Evolutionary conservation across 2,888 invertebrate genomes (phyloP).

Genomic region (Palloptera scutellata): DNA sequence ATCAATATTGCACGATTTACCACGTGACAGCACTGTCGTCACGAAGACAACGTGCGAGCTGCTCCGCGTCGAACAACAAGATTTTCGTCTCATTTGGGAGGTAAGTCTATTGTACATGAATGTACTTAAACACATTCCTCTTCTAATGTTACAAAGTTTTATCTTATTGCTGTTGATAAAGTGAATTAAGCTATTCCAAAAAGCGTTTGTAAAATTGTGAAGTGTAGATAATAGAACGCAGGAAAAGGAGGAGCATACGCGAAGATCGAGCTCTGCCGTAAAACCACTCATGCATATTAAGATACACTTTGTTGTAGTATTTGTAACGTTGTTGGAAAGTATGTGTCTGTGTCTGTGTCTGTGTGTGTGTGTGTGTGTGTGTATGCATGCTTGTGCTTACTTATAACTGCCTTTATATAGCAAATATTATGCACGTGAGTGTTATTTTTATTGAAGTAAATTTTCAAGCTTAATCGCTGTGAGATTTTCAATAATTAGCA

Average conservation of each 20-base stretch:
- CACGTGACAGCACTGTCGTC: conserved; percentile 75
- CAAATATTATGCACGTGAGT: background rate
- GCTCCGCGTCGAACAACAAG: conserved; percentile 77
- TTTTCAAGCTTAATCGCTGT: no score
- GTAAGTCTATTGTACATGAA: conserved; percentile 64
- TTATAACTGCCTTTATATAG: background rate
- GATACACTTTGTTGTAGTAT: no score
- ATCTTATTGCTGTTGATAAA: background rate
- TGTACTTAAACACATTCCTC: no score
- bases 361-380: background rate
- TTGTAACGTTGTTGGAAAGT: no score
- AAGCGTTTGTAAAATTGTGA: no score
- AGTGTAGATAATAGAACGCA: no score
- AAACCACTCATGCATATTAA: no score
- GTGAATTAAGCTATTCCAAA: no score
- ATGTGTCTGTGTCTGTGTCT: background rate
- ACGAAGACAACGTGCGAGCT: conserved; percentile 79
- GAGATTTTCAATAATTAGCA: no score
- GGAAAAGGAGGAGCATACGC: no score
- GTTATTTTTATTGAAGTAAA: background rate
- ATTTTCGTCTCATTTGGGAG: conserved; percentile 81
- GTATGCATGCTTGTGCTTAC: background rate
- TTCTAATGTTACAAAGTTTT: no score
- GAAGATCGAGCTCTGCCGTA: no score
- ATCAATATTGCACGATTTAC: conserved; percentile 76